phyloP scores from a whole-genome alignment of 2,888 invertebrate genomes.

The Caenorhabditis becei region DNA sequence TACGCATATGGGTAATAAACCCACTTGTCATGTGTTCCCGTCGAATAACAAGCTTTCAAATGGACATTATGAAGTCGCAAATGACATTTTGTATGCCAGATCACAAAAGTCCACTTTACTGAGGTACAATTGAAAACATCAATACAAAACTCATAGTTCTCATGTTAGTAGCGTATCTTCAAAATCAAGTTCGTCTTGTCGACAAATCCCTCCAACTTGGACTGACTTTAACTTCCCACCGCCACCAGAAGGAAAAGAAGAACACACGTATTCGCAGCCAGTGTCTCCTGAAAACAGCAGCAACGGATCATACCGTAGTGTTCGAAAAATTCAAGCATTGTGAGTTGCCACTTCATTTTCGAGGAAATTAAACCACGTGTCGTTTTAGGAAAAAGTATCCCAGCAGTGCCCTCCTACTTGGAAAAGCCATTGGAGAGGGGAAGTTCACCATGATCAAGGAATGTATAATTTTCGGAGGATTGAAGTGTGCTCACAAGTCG shows the following conservation, averaged over 20 bases:
- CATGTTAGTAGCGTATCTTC: constrained; percentile 58
- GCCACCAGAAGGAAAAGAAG: constrained; percentile 67
- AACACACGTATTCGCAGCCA: constrained; percentile 54
- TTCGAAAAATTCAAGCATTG: constrained; percentile 34
- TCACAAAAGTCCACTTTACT: constrained; percentile 57
- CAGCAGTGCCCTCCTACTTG: constrained; percentile 56
- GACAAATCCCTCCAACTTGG: constrained; percentile 67
- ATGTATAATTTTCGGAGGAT: constrained; percentile 63
- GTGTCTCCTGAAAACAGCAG: constrained; percentile 54
- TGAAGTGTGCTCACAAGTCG: constrained; percentile 66
- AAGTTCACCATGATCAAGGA: constrained; percentile 75
- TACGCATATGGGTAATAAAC: constrained; percentile 68
- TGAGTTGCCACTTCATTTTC: not conserved
- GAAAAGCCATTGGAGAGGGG: constrained; percentile 75
- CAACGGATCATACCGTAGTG: constrained; percentile 47
- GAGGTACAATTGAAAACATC: constrained; percentile 16
- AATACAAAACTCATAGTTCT: no score
- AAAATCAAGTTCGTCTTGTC: constrained; percentile 61
- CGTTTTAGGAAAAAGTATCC: constrained; percentile 56
- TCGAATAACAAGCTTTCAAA: constrained; percentile 41
- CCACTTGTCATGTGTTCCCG: constrained; percentile 64
- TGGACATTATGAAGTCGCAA: constrained; percentile 51
- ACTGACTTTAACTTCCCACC: constrained; percentile 78
- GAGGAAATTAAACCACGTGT: not conserved
- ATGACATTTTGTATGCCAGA: constrained; percentile 56